Evolutionary conservation across 2,797 vertebrate genomes (phyloP).

Genomic region (Avahi laniger): DNA sequence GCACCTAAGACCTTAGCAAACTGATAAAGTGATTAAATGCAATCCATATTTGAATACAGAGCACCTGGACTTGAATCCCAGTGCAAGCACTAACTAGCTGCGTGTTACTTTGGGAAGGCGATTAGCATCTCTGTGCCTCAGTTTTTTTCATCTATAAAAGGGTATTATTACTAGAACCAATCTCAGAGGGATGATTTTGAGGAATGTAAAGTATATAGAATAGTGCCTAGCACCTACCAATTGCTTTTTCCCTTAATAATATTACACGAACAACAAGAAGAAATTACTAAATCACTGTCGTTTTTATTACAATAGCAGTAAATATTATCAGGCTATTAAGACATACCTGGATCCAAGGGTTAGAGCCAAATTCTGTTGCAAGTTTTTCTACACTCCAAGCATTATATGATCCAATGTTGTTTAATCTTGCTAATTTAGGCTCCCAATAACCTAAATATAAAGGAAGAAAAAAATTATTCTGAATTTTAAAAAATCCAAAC

Average conservation of each 20-base stretch:
- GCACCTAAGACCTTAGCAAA: neutral
- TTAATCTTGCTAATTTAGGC: conserved; percentile 92
- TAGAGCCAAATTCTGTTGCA: neutral
- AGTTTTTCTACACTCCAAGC: conserved; percentile 92
- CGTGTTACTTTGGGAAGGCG: neutral
- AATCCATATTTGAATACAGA: neutral
- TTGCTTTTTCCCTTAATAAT: neutral
- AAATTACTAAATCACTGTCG: neutral
- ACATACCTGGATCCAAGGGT: conserved; percentile 93
- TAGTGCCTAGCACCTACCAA: neutral
- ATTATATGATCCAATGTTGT: conserved; percentile 92
- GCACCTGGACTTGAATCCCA: neutral
- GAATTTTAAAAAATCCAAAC: neutral
- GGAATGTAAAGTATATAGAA: neutral
- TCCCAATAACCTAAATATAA: conserved; percentile 89
- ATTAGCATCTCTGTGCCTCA: neutral
- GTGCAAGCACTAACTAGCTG: neutral
- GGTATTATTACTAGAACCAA: neutral
- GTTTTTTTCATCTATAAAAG: neutral
- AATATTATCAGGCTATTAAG: neutral
- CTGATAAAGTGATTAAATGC: neutral
- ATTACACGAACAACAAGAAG: neutral
- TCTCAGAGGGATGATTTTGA: neutral
- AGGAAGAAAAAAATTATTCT: conserved; percentile 19
- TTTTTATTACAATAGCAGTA: neutral